Evolutionary conservation across 2,888 invertebrate genomes (phyloP).

Genomic region (Schizaphis graminum): DNA sequence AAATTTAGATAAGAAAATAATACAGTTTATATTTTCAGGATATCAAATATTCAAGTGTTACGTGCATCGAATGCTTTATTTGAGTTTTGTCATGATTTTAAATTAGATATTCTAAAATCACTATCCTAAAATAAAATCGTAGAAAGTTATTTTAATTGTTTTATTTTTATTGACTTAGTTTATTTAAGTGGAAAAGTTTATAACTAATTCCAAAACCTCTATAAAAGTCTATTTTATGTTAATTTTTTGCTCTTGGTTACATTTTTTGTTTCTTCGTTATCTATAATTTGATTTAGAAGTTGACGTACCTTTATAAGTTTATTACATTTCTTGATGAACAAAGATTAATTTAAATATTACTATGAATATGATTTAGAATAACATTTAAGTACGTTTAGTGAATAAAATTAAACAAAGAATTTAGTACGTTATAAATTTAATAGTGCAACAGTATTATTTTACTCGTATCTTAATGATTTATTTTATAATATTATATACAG

Average conservation of each 20-base stretch:
- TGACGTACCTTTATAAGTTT: neutral
- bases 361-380: neutral
- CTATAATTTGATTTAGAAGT: neutral
- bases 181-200: constrained; percentile 18
- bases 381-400: neutral
- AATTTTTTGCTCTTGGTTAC: neutral
- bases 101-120: neutral
- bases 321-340: no score
- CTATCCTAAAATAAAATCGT: constrained; percentile 10
- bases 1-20: neutral
- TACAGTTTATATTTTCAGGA: neutral
- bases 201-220: neutral
- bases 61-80: neutral
- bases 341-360: neutral
- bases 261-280: neutral
- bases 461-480: neutral
- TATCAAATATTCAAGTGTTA: neutral
- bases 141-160: constrained; percentile 23
- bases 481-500: neutral
- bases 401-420: neutral
- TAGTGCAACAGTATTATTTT: neutral
- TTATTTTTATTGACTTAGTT: constrained; percentile 31
- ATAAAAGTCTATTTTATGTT: neutral
- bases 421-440: neutral
- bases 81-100: neutral